Base-by-base conservation (phyloP, 2,113 vertebrate species). In the Eptesicus fuscus region DNA sequence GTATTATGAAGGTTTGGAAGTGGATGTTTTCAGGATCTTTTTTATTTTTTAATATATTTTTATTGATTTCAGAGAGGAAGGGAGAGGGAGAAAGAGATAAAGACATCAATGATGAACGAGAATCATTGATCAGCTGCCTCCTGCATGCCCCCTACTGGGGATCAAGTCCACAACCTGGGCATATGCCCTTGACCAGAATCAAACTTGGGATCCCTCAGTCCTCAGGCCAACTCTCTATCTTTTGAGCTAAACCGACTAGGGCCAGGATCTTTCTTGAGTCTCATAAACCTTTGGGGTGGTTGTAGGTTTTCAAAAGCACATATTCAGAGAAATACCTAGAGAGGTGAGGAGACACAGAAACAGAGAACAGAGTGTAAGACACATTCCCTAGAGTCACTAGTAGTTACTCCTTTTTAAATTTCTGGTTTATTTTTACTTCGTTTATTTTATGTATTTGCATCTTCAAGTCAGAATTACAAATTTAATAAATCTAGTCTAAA, bases 391-490 rank as follows among this genome's bases (percentile, higher is more conserved):
- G 14, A 71, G 5, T 56, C 59, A 88, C 20, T 23, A 35, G 18
- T 40, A 76, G 25, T 65, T 49, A n/a, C 1, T 6, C 16, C 30
- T 78, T 77, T 74, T 49, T 76, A 91, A 79, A 59, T 40, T 53
- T 61, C 40, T 91, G 83, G 20, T 20, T 61, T 59, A 59, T 59
- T 51, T 59, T 71, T 40, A 42, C 37, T 71, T 71, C 42, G 69
- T 35, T 11, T 71, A 44, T 47, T 20, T 77, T 94, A 37, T 30
- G 30, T 5, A 83, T 78, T 91, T 90, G 2, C 28, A 90, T 90
- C 35, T 91, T 93, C 25, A 88, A 91, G 32, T 79, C n/a, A 84
- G 10, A 94, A 90, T 70, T 63, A 73, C 32, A 63, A 95, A 77
- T 32, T 30, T 83, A 83, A 37, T 49, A 83, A 95, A 20, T 63